Percentiles rank a stretch among this genome's conserved stretches.
These are phyloP conservation scores for Drosophila trapezifrons DNA, from an alignment of 1,140 invertebrate species.

Conservation along the genomic window DNA sequence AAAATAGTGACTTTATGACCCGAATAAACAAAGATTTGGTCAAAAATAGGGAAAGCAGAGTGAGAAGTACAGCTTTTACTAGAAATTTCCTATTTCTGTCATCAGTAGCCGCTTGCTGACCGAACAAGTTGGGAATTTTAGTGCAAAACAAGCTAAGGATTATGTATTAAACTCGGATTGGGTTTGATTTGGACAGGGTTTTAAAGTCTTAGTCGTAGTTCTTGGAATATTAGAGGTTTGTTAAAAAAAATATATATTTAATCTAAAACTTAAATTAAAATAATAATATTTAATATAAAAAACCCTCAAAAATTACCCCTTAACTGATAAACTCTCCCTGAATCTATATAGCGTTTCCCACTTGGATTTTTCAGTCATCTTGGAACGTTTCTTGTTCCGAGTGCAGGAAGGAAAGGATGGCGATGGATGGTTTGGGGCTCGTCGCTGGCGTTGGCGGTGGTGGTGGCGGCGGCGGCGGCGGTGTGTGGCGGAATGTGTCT, in stretches of 20 bases:
- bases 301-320: too few relatives aligned
- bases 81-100: accelerated
- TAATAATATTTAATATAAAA: background rate
- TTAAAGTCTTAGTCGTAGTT: too few relatives aligned
- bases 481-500: background rate
- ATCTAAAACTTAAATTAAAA: too few relatives aligned
- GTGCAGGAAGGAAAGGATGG: background rate
- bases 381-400: background rate
- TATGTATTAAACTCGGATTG: background rate
- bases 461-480: too few relatives aligned
- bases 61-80: too few relatives aligned
- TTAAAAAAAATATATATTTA: too few relatives aligned
- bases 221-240: background rate
- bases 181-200: background rate
- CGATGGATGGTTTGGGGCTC: background rate
- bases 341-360: background rate
- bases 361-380: background rate
- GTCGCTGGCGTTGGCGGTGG: background rate
- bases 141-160: background rate
- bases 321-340: too few relatives aligned
- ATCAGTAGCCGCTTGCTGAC: background rate
- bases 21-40: too few relatives aligned
- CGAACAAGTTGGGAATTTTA: background rate
- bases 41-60: accelerated
- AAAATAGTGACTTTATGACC: accelerated